Evolutionary conservation across 2,797 vertebrate genomes (phyloP).

Genomic region (Premnoplex brunnescens): DNA sequence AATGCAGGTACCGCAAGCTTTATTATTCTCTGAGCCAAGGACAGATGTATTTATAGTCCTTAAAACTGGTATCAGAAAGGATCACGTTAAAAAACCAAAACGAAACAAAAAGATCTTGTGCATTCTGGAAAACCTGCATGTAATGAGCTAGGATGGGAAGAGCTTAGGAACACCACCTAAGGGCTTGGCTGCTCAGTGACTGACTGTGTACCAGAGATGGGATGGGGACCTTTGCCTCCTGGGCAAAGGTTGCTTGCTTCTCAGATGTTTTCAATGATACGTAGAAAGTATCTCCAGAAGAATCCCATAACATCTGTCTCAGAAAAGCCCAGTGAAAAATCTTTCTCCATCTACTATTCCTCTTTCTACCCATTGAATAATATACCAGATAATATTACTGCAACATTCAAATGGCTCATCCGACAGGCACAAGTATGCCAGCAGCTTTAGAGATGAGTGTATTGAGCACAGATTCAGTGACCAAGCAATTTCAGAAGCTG

Average conservation of each 20-base stretch:
- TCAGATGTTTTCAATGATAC: neutral
- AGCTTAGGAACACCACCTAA: neutral
- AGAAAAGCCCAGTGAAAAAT: neutral
- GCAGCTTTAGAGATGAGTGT: neutral
- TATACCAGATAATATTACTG: neutral
- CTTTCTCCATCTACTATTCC: neutral
- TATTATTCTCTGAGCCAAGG: neutral
- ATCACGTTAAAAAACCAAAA: neutral
- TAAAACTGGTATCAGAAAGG: neutral
- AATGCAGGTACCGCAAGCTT: neutral
- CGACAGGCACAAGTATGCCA: neutral
- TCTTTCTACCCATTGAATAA: neutral
- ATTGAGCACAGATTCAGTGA: neutral
- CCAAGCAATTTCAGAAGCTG: neutral
- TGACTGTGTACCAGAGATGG: neutral
- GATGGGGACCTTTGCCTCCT: neutral
- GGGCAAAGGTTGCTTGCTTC: neutral
- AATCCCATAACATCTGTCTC: neutral
- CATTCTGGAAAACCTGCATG: neutral
- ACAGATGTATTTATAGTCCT: neutral
- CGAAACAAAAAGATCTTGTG: neutral
- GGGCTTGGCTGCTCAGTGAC: neutral
- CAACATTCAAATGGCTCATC: neutral
- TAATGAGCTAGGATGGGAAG: neutral
- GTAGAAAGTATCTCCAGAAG: neutral